A percentile compares a stretch with the other conserved stretches of the same genome.
Evolutionary conservation across 2,888 invertebrate species (phyloP).

Genomic region (Palloptera scutellata): DNA sequence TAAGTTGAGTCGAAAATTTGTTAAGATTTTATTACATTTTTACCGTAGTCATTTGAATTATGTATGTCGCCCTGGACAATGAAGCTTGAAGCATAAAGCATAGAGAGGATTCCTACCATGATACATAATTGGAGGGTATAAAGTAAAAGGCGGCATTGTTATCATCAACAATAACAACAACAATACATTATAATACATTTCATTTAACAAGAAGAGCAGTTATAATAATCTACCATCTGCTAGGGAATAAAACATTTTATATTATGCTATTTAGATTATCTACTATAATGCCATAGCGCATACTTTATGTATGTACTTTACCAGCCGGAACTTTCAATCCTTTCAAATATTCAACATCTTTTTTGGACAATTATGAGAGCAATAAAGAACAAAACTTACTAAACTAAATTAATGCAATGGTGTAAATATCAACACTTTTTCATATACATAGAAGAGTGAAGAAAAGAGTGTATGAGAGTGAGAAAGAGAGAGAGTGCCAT

Average conservation of each 20-base stretch:
- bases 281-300: background rate
- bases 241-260: background rate
- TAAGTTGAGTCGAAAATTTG: no score
- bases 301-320: background rate
- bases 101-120: background rate
- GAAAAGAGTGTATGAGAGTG: background rate
- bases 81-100: no score
- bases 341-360: no score
- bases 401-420: no score
- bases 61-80: no score
- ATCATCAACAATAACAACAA: no score
- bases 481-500: background rate
- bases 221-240: background rate
- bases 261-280: background rate
- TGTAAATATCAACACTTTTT: no score
- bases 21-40: no score
- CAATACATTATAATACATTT: no score
- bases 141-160: background rate
- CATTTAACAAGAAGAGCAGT: background rate
- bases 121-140: background rate
- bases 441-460: no score
- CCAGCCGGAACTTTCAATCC: background rate
- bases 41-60: no score
- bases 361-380: background rate
- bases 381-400: no score